phyloP scores from a whole-genome alignment of 1,140 invertebrate genomes.

The Riptortus pedestris region DNA sequence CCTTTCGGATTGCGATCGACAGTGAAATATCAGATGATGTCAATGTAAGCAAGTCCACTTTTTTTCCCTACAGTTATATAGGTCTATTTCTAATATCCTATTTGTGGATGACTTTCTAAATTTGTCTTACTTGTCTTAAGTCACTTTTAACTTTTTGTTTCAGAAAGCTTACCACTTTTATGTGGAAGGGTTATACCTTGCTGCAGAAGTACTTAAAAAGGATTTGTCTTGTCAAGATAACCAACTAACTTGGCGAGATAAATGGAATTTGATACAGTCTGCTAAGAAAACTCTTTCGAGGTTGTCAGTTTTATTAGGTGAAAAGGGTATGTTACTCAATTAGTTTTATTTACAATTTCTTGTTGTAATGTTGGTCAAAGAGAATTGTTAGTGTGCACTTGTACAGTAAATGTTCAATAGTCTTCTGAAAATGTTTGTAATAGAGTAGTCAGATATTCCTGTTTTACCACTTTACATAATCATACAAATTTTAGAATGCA shows the following conservation, averaged over 20 bases:
- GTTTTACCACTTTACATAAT: no score
- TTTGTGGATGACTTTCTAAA: background rate
- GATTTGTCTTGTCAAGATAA: slow-evolving; percentile 15
- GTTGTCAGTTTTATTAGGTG: slow-evolving; percentile 22
- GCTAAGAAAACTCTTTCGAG: slow-evolving; percentile 27
- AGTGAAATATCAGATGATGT: slow-evolving; percentile 16
- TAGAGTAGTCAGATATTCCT: no score
- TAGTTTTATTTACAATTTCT: no score
- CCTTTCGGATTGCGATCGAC: slow-evolving; percentile 21
- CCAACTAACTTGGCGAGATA: slow-evolving; percentile 22
- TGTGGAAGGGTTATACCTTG: slow-evolving; percentile 25
- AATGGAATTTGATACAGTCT: slow-evolving; percentile 27
- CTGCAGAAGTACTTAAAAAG: slow-evolving; percentile 25
- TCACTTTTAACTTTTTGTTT: no score
- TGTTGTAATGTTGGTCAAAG: no score
- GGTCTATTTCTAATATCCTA: background rate
- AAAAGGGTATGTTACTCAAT: slow-evolving; percentile 22
- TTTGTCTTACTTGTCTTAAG: background rate
- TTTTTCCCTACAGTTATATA: no score
- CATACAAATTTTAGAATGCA: no score
- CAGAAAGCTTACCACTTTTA: slow-evolving; percentile 28
- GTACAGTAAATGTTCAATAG: no score
- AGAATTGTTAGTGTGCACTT: no score
- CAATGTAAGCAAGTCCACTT: no score
- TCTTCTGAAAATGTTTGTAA: no score